Evolutionary conservation across 2,113 vertebrate species (phyloP).

Genomic region (Rhea pennata): DNA sequence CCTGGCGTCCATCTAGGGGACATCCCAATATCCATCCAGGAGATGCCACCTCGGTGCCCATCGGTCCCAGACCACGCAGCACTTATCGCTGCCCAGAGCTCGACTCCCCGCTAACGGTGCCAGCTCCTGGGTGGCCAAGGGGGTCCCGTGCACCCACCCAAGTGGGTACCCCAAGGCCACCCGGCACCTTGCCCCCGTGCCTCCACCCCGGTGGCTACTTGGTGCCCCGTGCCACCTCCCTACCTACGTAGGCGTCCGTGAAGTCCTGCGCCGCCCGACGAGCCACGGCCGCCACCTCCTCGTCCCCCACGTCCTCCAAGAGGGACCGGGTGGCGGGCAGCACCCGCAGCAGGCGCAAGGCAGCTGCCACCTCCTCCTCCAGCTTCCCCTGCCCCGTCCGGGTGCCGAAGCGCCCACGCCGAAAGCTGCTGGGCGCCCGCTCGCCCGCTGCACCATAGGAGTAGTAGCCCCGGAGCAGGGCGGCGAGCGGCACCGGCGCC

Average conservation of each 20-base stretch:
- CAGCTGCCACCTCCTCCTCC: slow-evolving; percentile 66
- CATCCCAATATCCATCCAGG: not conserved
- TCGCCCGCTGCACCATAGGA: not conserved
- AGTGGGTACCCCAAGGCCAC: not conserved
- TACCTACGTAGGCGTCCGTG: slow-evolving; percentile 81
- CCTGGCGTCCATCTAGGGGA: not conserved
- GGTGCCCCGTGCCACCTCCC: not conserved
- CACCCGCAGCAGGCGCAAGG: slow-evolving; percentile 64
- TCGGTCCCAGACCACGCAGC: too few relatives aligned
- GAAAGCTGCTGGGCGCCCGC: slow-evolving; percentile 73
- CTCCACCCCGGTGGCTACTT: not conserved
- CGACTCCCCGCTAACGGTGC: not conserved
- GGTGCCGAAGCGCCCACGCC: slow-evolving; percentile 75
- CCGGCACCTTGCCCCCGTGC: not conserved
- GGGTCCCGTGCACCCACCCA: not conserved
- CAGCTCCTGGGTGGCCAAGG: not conserved
- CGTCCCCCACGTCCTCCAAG: not conserved
- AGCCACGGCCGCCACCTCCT: slow-evolving; percentile 21
- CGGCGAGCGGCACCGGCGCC: slow-evolving; percentile 56
- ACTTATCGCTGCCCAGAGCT: not conserved
- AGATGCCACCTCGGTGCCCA: not conserved
- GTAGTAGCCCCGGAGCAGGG: slow-evolving; percentile 81
- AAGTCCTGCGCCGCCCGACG: slow-evolving; percentile 74
- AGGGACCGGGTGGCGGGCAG: not conserved
- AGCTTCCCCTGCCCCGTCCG: slow-evolving; percentile 43